Conservation (phyloP, 2,797 vertebrate genomes). For the Adrianichthys oophorus region DNA sequence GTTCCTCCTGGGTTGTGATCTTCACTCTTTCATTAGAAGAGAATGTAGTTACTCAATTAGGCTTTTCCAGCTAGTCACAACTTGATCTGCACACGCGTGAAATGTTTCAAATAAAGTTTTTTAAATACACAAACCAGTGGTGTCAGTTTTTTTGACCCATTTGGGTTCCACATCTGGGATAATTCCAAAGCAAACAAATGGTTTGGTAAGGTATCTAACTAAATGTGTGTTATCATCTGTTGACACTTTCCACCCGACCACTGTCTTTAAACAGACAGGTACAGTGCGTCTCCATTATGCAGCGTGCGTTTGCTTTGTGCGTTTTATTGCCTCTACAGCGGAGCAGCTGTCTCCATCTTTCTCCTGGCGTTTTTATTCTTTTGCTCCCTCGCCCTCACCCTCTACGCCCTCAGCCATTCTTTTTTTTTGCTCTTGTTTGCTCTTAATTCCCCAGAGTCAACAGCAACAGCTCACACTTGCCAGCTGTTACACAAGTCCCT, state of each 20-base stretch:
- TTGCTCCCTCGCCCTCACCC: constrained; percentile 26
- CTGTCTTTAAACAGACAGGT: constrained; percentile 44
- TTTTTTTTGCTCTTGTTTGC: constrained; percentile 59
- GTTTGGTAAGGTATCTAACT: not conserved
- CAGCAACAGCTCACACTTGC: constrained; percentile 53
- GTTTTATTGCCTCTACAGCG: constrained; percentile 58
- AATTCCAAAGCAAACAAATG: constrained; percentile 8
- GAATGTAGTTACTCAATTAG: constrained; percentile 53
- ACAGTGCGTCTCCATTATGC: constrained; percentile 31
- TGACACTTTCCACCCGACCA: constrained; percentile 35
- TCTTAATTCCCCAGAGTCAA: constrained; percentile 65
- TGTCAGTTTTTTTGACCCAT: not conserved
- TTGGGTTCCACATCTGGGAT: constrained; percentile 7
- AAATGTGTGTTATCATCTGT: constrained; percentile 12
- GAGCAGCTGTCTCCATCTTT: constrained; percentile 62
- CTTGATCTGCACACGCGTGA: constrained; percentile 23
- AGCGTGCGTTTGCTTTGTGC: constrained; percentile 49
- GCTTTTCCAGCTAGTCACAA: constrained; percentile 47
- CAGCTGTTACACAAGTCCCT: constrained; percentile 65
- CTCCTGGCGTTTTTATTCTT: constrained; percentile 35
- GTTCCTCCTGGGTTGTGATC: constrained; percentile 44
- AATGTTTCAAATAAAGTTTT: constrained; percentile 24
- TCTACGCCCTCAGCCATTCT: constrained; percentile 31
- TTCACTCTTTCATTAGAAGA: constrained; percentile 64
- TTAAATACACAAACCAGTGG: constrained; percentile 7